A percentile compares a stretch with the other conserved stretches of the same genome.
These are phyloP conservation scores for Saturnia japonica DNA, from an alignment of 2,888 invertebrate species.

Conservation along the genomic window DNA sequence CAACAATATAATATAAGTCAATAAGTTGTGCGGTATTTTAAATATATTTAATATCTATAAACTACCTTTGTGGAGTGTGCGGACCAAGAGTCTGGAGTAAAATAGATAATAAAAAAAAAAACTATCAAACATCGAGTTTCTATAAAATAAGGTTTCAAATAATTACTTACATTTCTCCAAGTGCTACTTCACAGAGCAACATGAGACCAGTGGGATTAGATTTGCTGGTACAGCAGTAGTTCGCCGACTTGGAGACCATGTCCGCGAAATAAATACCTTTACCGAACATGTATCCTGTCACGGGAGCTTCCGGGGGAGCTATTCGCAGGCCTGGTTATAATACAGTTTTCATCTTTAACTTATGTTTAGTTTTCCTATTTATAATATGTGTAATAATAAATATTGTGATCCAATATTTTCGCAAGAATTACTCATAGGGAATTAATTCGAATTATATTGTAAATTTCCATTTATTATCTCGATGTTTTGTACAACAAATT, in stretches of 20 bases:
- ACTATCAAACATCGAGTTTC: background rate
- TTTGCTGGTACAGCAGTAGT: conserved; percentile 92
- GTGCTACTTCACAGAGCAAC: conserved; percentile 96
- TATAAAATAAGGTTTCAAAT: conserved; percentile 6
- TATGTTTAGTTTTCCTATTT: background rate
- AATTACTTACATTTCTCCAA: conserved; percentile 91
- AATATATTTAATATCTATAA: too few relatives aligned
- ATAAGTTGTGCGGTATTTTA: too few relatives aligned
- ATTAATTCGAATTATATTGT: too few relatives aligned
- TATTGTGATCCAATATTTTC: too few relatives aligned
- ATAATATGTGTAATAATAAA: background rate
- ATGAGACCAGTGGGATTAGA: conserved; percentile 89
- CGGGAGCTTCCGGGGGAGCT: conserved; percentile 98
- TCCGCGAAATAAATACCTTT: conserved; percentile 99
- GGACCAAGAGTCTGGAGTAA: too few relatives aligned
- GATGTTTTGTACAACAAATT: too few relatives aligned
- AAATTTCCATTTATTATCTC: too few relatives aligned
- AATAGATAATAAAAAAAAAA: too few relatives aligned
- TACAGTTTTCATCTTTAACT: background rate
- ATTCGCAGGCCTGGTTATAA: conserved; percentile 89
- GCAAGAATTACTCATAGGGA: too few relatives aligned
- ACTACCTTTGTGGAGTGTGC: too few relatives aligned
- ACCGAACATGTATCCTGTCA: conserved; percentile 98
- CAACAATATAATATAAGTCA: too few relatives aligned
- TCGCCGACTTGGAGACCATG: conserved; percentile 99